A percentile compares a stretch with the other conserved stretches of the same genome.
Evolutionary conservation across 2,113 vertebrate genomes (phyloP).

Genomic region (Leucoraja erinaceus): DNA sequence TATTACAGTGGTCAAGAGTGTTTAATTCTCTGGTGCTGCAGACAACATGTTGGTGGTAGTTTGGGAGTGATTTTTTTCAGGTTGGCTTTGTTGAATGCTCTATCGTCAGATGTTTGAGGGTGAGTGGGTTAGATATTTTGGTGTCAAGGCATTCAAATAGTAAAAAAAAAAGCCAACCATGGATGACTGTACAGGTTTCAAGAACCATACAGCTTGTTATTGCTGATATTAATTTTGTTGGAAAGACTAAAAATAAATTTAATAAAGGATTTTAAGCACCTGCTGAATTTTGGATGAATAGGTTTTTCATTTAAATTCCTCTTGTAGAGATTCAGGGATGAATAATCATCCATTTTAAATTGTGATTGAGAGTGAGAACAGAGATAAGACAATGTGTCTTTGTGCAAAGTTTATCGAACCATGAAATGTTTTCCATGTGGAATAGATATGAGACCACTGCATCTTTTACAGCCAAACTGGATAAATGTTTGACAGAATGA

Average conservation of each 20-base stretch:
- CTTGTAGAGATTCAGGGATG: not conserved
- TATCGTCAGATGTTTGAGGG: too few relatives aligned
- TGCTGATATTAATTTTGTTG: not conserved
- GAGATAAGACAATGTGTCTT: not conserved
- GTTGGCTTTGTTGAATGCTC: too few relatives aligned
- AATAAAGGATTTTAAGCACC: not conserved
- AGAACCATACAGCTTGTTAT: not conserved
- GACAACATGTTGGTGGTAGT: too few relatives aligned
- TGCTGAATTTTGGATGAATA: not conserved
- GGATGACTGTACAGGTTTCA: too few relatives aligned
- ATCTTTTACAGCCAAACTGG: not conserved
- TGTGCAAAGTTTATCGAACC: not conserved
- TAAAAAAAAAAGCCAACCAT: too few relatives aligned
- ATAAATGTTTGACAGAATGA: not conserved
- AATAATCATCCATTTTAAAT: not conserved
- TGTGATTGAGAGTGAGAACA: not conserved
- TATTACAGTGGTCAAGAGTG: too few relatives aligned
- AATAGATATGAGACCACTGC: not conserved
- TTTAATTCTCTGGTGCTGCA: too few relatives aligned
- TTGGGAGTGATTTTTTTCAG: too few relatives aligned
- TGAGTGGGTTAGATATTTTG: too few relatives aligned
- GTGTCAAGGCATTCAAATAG: too few relatives aligned
- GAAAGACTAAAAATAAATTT: not conserved
- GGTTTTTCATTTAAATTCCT: not conserved
- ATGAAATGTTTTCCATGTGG: not conserved